A percentile compares a stretch with the other conserved stretches of the same genome.
These are phyloP conservation scores for Tonatia bakeri DNA, from an alignment of 2,113 vertebrate species.

Conservation along the genomic window DNA sequence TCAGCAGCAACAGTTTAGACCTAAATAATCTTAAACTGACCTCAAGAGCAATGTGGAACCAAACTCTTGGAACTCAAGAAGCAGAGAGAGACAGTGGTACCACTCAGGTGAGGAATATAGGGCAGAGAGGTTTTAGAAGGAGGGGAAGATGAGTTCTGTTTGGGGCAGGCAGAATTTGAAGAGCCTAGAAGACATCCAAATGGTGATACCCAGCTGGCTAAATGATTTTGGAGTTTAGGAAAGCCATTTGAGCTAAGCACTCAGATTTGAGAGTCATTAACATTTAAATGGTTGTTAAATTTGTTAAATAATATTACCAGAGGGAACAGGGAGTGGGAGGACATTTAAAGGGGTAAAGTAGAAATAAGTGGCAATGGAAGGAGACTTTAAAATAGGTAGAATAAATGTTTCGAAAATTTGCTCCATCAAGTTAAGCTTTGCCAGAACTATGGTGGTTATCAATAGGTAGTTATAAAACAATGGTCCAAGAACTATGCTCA, in stretches of 20 bases:
- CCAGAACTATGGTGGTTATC: no score
- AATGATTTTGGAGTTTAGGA: not conserved
- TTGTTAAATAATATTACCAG: not conserved
- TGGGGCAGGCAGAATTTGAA: not conserved
- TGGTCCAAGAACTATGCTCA: no score
- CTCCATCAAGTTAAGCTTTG: no score
- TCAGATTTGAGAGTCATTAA: constrained; percentile 16
- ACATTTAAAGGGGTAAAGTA: not conserved
- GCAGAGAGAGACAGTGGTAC: not conserved
- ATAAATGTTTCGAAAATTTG: no score
- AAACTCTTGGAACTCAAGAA: no score
- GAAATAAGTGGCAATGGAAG: not conserved
- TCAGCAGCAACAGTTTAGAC: no score
- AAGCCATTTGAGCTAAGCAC: not conserved
- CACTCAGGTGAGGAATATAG: not conserved
- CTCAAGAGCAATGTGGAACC: no score
- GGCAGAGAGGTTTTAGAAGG: not conserved
- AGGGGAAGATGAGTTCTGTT: not conserved
- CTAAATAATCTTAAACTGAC: no score
- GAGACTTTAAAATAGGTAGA: not conserved
- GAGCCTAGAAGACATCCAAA: not conserved
- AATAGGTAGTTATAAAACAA: no score
- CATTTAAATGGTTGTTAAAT: constrained; percentile 4
- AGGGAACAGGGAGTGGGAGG: not conserved
- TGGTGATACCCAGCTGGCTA: not conserved